phyloP scores from a whole-genome alignment of 2,113 vertebrate genomes.

The Paramormyrops kingsleyae region DNA sequence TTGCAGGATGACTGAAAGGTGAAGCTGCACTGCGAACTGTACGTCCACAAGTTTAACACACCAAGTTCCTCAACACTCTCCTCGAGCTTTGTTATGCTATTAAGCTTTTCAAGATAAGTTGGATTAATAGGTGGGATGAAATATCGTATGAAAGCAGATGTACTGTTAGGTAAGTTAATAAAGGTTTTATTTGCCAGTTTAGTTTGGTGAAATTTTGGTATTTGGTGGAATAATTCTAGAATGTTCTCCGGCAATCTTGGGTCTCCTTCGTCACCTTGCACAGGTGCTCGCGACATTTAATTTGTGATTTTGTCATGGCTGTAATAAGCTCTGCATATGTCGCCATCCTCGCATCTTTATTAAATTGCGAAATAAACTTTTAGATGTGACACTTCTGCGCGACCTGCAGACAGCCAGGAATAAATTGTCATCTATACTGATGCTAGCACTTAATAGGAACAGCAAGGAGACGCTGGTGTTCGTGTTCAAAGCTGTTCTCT shows the following conservation, averaged over 20 bases:
- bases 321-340: neutral
- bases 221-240: neutral
- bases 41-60: neutral
- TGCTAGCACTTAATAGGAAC: neutral
- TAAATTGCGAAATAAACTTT: slow-evolving; percentile 10
- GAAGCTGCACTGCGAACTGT: neutral
- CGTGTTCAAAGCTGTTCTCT: neutral
- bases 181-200: neutral
- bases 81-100: neutral
- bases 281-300: neutral
- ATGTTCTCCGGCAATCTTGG: neutral
- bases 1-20: neutral
- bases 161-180: neutral
- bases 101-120: neutral
- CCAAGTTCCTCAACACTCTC: neutral
- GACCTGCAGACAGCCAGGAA: slow-evolving; percentile 1
- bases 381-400: neutral
- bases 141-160: neutral
- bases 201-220: neutral
- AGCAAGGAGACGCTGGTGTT: neutral
- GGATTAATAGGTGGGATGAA: neutral
- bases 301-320: neutral
- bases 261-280: neutral
- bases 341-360: neutral
- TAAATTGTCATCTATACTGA: slow-evolving; percentile 2